Percentiles rank a stretch among this genome's conserved stretches.
Conservation (phyloP, 92 coral and sea anemone species). For the Plumapathes pennacea region DNA sequence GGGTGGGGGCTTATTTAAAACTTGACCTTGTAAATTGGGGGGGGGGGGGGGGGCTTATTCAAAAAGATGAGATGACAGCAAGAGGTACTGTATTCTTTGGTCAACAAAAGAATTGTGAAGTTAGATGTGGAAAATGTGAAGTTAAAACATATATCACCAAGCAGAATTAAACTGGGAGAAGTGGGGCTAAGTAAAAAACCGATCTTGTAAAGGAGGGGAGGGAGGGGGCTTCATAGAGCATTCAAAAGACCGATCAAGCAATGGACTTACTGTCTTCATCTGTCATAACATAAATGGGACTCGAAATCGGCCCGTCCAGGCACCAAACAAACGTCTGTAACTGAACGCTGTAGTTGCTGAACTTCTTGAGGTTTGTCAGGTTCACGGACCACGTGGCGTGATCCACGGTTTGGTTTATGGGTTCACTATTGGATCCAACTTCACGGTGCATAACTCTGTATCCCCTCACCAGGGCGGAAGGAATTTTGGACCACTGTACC, state of each 20-base stretch:
- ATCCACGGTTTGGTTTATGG: neutral
- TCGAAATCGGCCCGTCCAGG: neutral
- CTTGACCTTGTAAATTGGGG: no score
- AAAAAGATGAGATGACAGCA: no score
- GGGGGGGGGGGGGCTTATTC: no score
- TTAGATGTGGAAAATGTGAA: no score
- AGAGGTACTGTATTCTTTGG: no score
- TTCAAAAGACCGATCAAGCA: neutral
- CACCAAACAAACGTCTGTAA: neutral
- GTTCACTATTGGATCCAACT: neutral
- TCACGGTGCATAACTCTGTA: neutral
- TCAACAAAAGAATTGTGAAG: no score
- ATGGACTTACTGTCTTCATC: neutral
- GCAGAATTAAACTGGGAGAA: no score
- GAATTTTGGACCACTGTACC: neutral
- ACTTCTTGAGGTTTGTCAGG: neutral
- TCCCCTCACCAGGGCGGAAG: neutral
- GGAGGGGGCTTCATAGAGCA: neutral
- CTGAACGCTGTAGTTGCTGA: constrained; percentile 1
- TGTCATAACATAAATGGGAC: neutral
- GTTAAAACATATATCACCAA: no score
- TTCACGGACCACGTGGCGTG: neutral
- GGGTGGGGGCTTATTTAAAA: no score
- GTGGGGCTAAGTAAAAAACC: no score
- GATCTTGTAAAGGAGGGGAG: no score